A percentile compares a stretch with the other conserved stretches of the same genome.
Evolutionary conservation across 2,113 vertebrate species (phyloP).

Genomic region (Oryzias woworae): DNA sequence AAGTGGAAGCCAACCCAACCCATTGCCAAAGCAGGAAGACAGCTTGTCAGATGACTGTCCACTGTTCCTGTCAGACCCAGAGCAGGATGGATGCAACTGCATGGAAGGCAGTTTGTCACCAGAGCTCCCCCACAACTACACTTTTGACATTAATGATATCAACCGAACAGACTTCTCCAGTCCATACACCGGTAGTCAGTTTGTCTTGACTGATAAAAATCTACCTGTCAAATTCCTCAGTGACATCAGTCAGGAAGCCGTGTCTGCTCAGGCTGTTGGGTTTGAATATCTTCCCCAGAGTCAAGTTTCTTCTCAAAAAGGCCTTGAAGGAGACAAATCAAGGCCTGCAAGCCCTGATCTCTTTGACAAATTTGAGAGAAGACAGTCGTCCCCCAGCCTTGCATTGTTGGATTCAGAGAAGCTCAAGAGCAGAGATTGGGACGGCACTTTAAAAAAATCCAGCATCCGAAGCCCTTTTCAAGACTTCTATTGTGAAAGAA

Average conservation of each 20-base stretch:
- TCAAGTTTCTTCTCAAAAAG: slow-evolving; percentile 33
- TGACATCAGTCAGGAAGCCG: slow-evolving; percentile 87
- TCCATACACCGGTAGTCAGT: slow-evolving; percentile 91
- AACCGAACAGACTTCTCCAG: slow-evolving; percentile 91
- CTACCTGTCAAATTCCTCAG: slow-evolving; percentile 94
- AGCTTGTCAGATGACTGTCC: slow-evolving; percentile 81
- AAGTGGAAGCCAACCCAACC: slow-evolving; percentile 66
- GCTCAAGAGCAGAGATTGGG: slow-evolving; percentile 79
- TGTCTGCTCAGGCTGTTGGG: slow-evolving; percentile 69
- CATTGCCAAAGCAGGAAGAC: slow-evolving; percentile 70
- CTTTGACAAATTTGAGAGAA: slow-evolving; percentile 82
- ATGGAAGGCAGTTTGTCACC: slow-evolving; percentile 96
- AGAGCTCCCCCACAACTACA: slow-evolving; percentile 88
- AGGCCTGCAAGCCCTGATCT: slow-evolving; percentile 83
- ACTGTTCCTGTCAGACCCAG: slow-evolving; percentile 86
- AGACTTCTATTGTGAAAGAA: slow-evolving; percentile 87
- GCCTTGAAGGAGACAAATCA: slow-evolving; percentile 72
- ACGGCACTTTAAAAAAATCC: slow-evolving; percentile 77
- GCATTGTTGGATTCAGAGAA: slow-evolving; percentile 77
- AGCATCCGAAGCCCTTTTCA: slow-evolving; percentile 85
- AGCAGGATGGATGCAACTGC: slow-evolving; percentile 91
- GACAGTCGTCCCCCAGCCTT: slow-evolving; percentile 72
- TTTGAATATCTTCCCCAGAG: slow-evolving; percentile 37
- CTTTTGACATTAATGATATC: slow-evolving; percentile 94
- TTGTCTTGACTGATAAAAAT: slow-evolving; percentile 93